Evolutionary conservation across 64 coral and sea anemone species (phyloP).

Genomic region (Stichodactyla helianthus): DNA sequence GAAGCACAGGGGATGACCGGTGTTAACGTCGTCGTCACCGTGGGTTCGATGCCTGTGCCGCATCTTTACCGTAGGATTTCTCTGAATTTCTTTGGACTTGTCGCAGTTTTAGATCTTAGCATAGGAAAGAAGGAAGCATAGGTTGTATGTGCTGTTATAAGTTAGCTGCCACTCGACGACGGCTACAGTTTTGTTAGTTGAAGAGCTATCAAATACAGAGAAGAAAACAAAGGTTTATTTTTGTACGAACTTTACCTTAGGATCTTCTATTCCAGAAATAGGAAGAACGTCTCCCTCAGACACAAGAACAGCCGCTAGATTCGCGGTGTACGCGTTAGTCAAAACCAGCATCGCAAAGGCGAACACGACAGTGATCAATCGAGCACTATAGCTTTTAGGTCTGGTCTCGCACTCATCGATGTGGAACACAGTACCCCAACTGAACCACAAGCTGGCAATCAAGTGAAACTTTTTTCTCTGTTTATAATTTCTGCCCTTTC

Average conservation of each 20-base stretch:
- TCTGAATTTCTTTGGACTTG: no score
- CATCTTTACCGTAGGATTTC: no score
- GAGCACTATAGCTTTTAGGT: slow-evolving; percentile 38
- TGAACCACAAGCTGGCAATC: slow-evolving; percentile 53
- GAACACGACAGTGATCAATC: slow-evolving; percentile 36
- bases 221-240: background rate
- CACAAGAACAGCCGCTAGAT: slow-evolving; percentile 48
- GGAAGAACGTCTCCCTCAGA: slow-evolving; percentile 34
- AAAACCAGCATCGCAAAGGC: slow-evolving; percentile 50
- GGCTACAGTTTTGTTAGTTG: no score
- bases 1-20: no score
- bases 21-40: no score
- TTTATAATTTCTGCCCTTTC: background rate
- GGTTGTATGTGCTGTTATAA: no score
- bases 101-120: no score
- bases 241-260: slow-evolving; percentile 16
- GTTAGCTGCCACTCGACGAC: no score
- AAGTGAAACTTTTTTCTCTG: slow-evolving; percentile 23
- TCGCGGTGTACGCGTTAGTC: slow-evolving; percentile 47
- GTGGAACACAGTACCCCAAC: slow-evolving; percentile 54
- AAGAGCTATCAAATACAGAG: no score
- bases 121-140: no score
- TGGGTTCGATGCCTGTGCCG: no score
- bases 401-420: slow-evolving; percentile 37
- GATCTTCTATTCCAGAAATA: slow-evolving; percentile 32